Base-by-base conservation (phyloP, 2,888 invertebrate genomes). In the Rhagium mordax region DNA sequence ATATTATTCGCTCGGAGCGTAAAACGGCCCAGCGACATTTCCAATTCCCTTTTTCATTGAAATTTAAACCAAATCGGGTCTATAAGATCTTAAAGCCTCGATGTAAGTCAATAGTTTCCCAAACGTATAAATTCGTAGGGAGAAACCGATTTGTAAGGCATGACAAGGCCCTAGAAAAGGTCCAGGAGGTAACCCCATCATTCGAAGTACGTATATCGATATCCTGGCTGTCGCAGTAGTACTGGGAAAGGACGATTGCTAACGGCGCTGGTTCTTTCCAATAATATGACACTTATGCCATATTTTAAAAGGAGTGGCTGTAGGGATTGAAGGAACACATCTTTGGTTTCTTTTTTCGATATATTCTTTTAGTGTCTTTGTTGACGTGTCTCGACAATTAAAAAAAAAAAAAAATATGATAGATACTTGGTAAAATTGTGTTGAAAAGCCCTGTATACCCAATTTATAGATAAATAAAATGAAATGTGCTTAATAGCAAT, bases 1-100 rank as follows among this genome's bases (percentile, higher is more conserved):
- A 64, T 59, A 33, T 59, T 60, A 68, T 68, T 68, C 68, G 49
- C 15, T 48, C 62, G 62, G 13, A 47, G 48, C 41, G 33, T 33
- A 41, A 18, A 60, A 18, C 29, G 57, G 24, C 41, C 41, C 41
- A 10, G 47, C 51, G 24, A 21, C 68, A 60, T 68, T 59, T 49
- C 68, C 60, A 57, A 68, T 68, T 68, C 59, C 59, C 68, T 68
- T 60, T 68, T 68, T 51, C 68, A 68, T 68, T 68, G 68, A 68
- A 59, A 60, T 68, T 60, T 60, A 27, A 64, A 68, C 60, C 51
- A 60, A 60, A 68, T 60, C 59, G 48, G 60, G 48, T 67, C 59
- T 27, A 60, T 49, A 49, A 68, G 60, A 59, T 48, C 68, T 48
- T 47, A 51, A 47, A 64, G 64, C 53, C 27, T 27, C n/a, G 49